Base-by-base conservation (phyloP, 2,113 vertebrate genomes). In the Gadus macrocephalus region DNA sequence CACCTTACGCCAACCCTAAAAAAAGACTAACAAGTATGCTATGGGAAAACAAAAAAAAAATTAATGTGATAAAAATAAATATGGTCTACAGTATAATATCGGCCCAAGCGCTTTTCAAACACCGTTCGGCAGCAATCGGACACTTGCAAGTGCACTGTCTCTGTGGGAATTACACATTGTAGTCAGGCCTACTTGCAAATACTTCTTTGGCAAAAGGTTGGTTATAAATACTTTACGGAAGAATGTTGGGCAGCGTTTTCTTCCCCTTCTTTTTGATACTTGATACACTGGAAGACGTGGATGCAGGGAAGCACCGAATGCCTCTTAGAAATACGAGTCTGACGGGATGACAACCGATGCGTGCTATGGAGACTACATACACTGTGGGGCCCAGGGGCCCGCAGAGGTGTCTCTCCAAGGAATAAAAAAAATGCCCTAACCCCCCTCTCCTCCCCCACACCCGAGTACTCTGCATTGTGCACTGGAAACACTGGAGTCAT, bases 241-340 rank as follows among this genome's bases (percentile, higher is more conserved):
- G 59, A n/a, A 53, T 59, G 55, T 28, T 66, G 53, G 16, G 28
- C 27, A 42, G 67, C 35, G 12, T 55, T 64, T 74, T 76, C 53
- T 69, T 25, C 25, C 25, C 53, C 71, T 25, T 73, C 67, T 64
- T 68, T 60, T 73, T 71, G 66, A 63, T 53, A 82, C 68, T 60
- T 42, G 78, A 85, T 66, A 73, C 60, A 59, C 69, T 6, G 31
- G 35, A 64, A 67, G 66, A 71, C 76, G 65, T 59, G 49, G 64
- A 81, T 80, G 31, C 70, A 62, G 68, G 67, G 22, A 64, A 63
- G 64, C 53, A 56, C 74, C 74, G 55, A 73, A 77, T 82, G 62
- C 67, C 38, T 75, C 81, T 84, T 67, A 82, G 69, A 70, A 71
- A 76, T 72, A 35, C 67, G n/a, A 19, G 49, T 19, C n/a, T 72